phyloP scores from a whole-genome alignment of 2,797 vertebrate genomes.

The Chloroceryle inda region DNA sequence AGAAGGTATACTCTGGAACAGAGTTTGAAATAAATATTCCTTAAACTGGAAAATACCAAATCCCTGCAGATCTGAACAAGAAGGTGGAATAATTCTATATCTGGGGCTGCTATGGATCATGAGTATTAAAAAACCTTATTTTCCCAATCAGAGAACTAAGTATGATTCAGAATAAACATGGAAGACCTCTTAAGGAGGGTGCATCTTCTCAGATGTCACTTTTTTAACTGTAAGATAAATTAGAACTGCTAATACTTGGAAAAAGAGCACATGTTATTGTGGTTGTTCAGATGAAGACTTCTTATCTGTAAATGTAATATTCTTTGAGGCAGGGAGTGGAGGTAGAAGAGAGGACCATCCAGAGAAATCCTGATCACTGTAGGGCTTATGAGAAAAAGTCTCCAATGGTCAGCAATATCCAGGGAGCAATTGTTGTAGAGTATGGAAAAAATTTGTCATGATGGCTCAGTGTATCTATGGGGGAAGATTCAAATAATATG shows the following conservation, averaged over 20 bases:
- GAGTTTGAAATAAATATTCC: not conserved
- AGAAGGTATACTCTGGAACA: not conserved
- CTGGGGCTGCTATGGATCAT: not conserved
- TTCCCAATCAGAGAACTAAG: not conserved
- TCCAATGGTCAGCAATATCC: not conserved
- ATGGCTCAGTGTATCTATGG: not conserved
- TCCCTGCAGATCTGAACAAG: not conserved
- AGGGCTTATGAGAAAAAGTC: not conserved
- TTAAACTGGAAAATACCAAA: not conserved
- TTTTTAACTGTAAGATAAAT: not conserved
- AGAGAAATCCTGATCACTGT: not conserved
- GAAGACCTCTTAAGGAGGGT: not conserved
- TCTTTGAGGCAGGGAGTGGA: not conserved
- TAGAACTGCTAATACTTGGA: not conserved
- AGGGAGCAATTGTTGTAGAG: not conserved
- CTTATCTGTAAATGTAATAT: not conserved
- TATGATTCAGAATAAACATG: not conserved
- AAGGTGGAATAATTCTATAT: not conserved
- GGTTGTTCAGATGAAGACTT: not conserved
- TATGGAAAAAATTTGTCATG: not conserved
- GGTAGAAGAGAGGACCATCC: not conserved
- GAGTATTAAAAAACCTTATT: conserved; percentile 8
- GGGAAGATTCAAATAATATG: not conserved
- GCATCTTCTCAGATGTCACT: not conserved
- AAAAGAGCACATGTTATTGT: not conserved